phyloP scores from a whole-genome alignment of 2,113 vertebrate genomes.

The Gila orcuttii region DNA sequence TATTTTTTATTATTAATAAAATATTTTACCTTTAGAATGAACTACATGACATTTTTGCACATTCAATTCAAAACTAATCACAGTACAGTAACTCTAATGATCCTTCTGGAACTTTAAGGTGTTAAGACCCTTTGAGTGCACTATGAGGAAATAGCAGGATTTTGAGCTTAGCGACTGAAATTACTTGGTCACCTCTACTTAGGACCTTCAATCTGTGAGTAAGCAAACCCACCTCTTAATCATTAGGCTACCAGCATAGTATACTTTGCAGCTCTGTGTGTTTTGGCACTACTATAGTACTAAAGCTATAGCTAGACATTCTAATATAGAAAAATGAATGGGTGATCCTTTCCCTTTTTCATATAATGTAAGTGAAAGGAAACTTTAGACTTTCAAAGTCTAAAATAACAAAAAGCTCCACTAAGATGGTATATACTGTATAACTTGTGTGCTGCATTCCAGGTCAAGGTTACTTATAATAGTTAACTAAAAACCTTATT shows the following conservation, averaged over 20 bases:
- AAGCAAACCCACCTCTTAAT: conserved; percentile 15
- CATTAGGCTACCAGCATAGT: neutral
- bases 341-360: neutral
- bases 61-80: neutral
- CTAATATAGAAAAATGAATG: neutral
- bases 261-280: neutral
- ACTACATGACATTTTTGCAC: neutral
- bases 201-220: conserved; percentile 7
- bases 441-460: neutral
- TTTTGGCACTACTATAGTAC: no score
- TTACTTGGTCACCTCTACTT: conserved; percentile 1
- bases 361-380: neutral
- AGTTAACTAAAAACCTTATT: no score
- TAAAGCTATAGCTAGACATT: neutral
- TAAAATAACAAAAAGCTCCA: neutral
- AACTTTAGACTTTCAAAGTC: neutral
- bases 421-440: neutral
- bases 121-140: neutral
- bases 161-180: conserved; percentile 23
- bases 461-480: no score
- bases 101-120: neutral
- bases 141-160: conserved; percentile 3
- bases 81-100: conserved; percentile 4
- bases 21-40: neutral
- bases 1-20: neutral